phyloP scores from a whole-genome alignment of 2,113 vertebrate genomes.

The Brachyhypopomus gauderio region DNA sequence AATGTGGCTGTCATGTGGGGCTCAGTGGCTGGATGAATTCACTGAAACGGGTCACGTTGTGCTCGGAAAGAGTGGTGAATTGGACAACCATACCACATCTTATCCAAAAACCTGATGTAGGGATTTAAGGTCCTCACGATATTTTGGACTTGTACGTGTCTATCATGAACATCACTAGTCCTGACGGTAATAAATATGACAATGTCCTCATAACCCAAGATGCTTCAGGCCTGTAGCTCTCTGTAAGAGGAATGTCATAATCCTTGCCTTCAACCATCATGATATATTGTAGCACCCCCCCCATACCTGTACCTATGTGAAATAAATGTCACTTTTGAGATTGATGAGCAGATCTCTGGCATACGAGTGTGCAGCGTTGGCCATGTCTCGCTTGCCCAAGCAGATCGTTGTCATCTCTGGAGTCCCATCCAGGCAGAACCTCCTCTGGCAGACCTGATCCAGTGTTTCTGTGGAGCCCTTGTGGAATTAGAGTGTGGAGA shows the following conservation, averaged over 20 bases:
- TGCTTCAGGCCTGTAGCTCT: not conserved
- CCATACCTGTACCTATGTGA: not conserved
- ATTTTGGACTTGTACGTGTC: no score
- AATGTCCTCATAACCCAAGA: not conserved
- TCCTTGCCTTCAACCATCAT: no score
- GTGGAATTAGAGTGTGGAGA: not conserved
- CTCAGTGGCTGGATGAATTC: no score
- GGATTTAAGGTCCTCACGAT: no score
- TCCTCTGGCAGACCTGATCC: not conserved
- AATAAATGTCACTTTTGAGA: not conserved
- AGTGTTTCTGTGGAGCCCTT: not conserved
- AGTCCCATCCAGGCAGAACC: constrained; percentile 11
- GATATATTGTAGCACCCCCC: not conserved
- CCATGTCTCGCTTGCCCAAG: constrained; percentile 8
- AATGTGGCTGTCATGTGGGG: no score
- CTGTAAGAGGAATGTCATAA: not conserved
- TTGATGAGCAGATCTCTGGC: constrained; percentile 21
- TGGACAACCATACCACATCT: no score
- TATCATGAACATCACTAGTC: no score
- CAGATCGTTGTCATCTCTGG: not conserved
- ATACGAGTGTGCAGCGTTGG: not conserved
- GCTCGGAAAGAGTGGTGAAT: no score
- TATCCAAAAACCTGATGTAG: no score
- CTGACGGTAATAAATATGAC: no score
- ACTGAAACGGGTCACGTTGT: no score